Evolutionary conservation across 2,888 invertebrate species (phyloP).

Genomic region (Pheosia gnoma): DNA sequence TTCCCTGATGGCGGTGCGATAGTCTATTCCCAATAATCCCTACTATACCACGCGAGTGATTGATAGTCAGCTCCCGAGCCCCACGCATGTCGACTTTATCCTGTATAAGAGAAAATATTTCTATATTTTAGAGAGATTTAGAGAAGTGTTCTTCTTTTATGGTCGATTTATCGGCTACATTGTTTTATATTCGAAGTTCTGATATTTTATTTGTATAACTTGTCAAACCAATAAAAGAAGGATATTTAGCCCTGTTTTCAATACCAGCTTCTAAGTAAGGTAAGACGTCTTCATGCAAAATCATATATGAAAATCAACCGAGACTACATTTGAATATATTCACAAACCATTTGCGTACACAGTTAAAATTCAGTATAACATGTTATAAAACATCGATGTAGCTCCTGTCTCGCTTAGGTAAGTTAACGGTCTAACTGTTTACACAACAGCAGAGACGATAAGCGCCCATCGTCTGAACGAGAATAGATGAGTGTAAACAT

Average conservation of each 20-base stretch:
- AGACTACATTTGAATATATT: no score
- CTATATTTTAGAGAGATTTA: constrained; percentile 17
- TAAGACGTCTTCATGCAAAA: no score
- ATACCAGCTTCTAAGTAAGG: background rate
- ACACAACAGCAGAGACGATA: constrained; percentile 16
- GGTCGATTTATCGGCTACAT: constrained; percentile 16
- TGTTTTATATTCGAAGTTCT: constrained; percentile 6
- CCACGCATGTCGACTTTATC: constrained; percentile 12
- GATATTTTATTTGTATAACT: background rate
- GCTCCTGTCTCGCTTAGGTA: constrained; percentile 3
- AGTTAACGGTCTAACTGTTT: constrained; percentile 32
- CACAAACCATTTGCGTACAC: background rate
- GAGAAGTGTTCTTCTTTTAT: constrained; percentile 13
- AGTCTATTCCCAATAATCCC: constrained; percentile 22
- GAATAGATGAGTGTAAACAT: constrained; percentile 35
- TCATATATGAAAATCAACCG: no score
- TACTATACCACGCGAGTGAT: constrained; percentile 26
- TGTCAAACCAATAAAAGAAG: background rate
- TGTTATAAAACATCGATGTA: background rate
- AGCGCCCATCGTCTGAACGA: constrained; percentile 12
- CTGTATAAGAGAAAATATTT: constrained; percentile 18
- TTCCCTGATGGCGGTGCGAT: constrained; percentile 11
- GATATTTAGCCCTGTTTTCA: background rate
- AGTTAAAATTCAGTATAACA: background rate
- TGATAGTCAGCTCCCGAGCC: constrained; percentile 17